Conservation (phyloP, 2,888 invertebrate species). For the Drosophila bunnanda region DNA sequence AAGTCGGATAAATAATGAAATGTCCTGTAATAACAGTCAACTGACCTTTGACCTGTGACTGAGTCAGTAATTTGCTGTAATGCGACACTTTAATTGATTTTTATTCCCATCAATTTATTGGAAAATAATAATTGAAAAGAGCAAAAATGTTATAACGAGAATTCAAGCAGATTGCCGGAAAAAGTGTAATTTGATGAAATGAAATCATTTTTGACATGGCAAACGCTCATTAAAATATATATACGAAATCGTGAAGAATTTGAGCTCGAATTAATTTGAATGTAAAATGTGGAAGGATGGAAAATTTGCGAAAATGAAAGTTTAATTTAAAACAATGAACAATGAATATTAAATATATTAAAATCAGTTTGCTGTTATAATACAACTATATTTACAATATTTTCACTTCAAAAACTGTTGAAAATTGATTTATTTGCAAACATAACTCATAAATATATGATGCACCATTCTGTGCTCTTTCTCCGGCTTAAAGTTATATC, state of each 20-base stretch:
- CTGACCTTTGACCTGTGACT: conserved; percentile 45
- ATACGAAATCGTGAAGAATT: not conserved
- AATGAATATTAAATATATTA: not conserved
- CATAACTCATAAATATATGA: not conserved
- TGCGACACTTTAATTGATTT: conserved; percentile 54
- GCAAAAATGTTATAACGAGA: not conserved
- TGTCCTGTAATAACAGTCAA: conserved; percentile 39
- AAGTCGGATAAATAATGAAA: conserved; percentile 36
- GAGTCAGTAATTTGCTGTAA: conserved; percentile 49
- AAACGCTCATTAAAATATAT: not conserved
- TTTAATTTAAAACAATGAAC: too few relatives aligned
- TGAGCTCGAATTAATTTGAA: not conserved
- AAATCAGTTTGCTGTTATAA: not conserved
- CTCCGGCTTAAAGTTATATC: conserved; percentile 4
- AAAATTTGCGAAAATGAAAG: too few relatives aligned
- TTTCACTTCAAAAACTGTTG: not conserved
- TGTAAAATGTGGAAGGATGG: not conserved
- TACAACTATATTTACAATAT: not conserved
- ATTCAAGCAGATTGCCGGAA: conserved; percentile 6
- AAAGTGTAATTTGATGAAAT: conserved; percentile 11
- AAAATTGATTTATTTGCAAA: not conserved
- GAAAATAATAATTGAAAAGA: conserved; percentile 22
- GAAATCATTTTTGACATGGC: not conserved
- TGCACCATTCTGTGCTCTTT: not conserved
- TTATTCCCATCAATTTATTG: conserved; percentile 30